Percentiles rank a stretch among this genome's conserved stretches.
phyloP scores from a whole-genome alignment of 2,888 invertebrate genomes.

The Thera britannica region DNA sequence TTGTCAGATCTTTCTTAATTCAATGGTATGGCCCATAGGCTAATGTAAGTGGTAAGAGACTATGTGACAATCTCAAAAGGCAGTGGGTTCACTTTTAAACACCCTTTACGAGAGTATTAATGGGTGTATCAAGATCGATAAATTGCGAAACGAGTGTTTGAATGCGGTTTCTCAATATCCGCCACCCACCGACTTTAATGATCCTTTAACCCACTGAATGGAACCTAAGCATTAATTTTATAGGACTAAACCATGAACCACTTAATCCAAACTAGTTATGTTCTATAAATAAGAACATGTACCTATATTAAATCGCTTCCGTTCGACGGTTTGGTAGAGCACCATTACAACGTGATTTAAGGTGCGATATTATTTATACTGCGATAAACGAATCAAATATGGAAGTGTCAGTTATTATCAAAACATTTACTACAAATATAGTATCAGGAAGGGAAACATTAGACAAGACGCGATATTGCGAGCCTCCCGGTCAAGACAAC shows the following conservation, averaged over 20 bases:
- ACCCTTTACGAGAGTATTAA: constrained; percentile 37
- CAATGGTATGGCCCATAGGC: not conserved
- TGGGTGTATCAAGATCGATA: constrained; percentile 56
- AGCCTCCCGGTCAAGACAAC: constrained; percentile 69
- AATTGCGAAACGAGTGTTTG: constrained; percentile 56
- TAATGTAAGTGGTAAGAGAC: not conserved
- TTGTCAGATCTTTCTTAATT: not conserved
- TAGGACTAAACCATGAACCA: constrained; percentile 24
- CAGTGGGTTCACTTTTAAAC: constrained; percentile 2
- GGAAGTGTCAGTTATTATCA: constrained; percentile 43
- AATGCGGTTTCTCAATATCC: constrained; percentile 61
- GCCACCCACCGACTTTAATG: constrained; percentile 56
- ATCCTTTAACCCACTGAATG: constrained; percentile 40
- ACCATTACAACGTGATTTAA: constrained; percentile 3
- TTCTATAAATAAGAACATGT: constrained; percentile 28
- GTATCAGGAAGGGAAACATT: constrained; percentile 55
- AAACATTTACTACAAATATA: constrained; percentile 48
- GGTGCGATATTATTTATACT: constrained; percentile 24
- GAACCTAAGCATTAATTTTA: constrained; percentile 26
- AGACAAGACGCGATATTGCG: constrained; percentile 56
- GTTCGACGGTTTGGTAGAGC: constrained; percentile 9
- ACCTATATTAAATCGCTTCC: constrained; percentile 23
- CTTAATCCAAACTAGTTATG: constrained; percentile 32
- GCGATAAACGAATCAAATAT: constrained; percentile 37
- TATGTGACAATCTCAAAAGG: not conserved